Conservation (phyloP, 1,140 invertebrate genomes). For the Caligus rogercresseyi region DNA sequence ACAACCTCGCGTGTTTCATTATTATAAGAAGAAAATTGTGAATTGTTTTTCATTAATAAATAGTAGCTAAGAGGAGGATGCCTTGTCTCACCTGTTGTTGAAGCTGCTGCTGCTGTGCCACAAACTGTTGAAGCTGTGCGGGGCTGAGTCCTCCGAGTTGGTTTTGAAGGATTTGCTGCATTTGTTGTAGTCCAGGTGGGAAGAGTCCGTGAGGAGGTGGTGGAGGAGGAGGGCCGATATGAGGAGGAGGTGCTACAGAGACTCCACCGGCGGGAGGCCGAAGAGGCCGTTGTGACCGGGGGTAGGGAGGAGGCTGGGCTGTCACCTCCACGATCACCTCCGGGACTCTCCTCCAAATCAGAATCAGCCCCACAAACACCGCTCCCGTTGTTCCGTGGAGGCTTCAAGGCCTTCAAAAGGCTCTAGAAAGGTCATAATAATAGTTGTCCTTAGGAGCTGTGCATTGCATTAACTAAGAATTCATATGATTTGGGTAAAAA, state of each 20-base stretch:
- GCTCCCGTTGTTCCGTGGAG: not conserved
- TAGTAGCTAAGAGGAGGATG: not conserved
- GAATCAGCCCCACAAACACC: not conserved
- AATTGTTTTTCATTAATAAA: too few species aligned
- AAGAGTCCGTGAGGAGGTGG: not conserved
- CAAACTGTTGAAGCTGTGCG: constrained; percentile 13
- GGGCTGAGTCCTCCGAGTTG: constrained; percentile 5
- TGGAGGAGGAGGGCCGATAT: not conserved
- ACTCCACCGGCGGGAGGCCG: not conserved
- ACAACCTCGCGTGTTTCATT: too few species aligned
- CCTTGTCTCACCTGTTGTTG: constrained; percentile 10
- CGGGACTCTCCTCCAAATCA: not conserved
- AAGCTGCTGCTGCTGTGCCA: constrained; percentile 4
- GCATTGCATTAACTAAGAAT: too few species aligned
- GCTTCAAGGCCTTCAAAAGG: not conserved
- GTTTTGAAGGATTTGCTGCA: constrained; percentile 10
- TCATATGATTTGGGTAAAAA: too few species aligned
- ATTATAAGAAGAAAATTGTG: too few species aligned
- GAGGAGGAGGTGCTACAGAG: not conserved
- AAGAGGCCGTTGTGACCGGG: not conserved
- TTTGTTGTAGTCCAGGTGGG: constrained; percentile 15
- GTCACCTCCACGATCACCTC: not conserved
- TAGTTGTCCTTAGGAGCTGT: too few species aligned
- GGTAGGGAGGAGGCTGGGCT: not conserved
- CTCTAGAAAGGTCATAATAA: not conserved